phyloP scores from a whole-genome alignment of 2,888 invertebrate genomes.

The Xestia ashworthii region DNA sequence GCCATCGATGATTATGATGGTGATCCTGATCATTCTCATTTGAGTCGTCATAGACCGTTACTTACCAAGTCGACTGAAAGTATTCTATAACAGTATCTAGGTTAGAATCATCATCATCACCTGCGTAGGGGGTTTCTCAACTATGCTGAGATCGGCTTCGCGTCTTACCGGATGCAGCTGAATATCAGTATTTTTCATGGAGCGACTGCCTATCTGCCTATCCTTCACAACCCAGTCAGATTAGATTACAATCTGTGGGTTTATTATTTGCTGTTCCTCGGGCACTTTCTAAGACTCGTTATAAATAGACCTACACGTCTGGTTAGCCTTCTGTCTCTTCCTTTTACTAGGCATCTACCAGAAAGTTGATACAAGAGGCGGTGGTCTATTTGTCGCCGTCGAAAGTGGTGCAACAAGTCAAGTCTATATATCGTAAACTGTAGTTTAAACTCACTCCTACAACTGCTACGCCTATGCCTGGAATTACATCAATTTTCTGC shows the following conservation, averaged over 20 bases:
- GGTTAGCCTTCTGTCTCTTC: slow-evolving; percentile 20
- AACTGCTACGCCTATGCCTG: slow-evolving; percentile 8
- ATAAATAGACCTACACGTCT: neutral
- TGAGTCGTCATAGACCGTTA: neutral
- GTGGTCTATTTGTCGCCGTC: slow-evolving; percentile 43
- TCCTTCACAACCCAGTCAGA: too few species aligned
- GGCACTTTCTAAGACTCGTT: neutral
- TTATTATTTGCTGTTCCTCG: neutral
- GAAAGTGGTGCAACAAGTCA: slow-evolving; percentile 65
- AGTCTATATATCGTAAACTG: slow-evolving; percentile 33
- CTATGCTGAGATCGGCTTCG: too few species aligned
- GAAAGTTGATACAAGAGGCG: slow-evolving; percentile 43
- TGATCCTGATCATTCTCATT: neutral
- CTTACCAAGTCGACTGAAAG: neutral
- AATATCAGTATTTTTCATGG: too few species aligned
- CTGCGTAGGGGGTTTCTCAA: too few species aligned
- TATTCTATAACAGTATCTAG: neutral
- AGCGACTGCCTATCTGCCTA: too few species aligned
- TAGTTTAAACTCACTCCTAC: slow-evolving; percentile 28
- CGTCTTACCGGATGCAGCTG: too few species aligned
- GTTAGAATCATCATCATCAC: neutral
- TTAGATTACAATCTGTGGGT: neutral
- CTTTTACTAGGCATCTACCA: neutral
- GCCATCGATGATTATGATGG: too few species aligned
- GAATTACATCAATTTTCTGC: slow-evolving; percentile 26